Evolutionary conservation across 1,140 invertebrate genomes (phyloP).

Genomic region (Tribolium madens): DNA sequence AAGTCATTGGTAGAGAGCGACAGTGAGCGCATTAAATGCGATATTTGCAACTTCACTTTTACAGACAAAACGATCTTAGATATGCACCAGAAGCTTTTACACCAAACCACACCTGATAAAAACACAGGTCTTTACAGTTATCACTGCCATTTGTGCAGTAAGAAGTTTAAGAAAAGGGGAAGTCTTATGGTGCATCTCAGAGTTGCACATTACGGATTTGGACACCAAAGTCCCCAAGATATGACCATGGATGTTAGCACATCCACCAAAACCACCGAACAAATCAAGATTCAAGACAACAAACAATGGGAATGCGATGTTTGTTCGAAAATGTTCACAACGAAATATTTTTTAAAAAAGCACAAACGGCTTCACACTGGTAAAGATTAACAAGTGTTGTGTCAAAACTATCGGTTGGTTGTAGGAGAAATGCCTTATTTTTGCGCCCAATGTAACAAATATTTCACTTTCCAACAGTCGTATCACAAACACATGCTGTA

Average conservation of each 20-base stretch:
- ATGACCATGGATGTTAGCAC: background rate
- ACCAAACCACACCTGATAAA: conserved; percentile 73
- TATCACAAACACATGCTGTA: conserved; percentile 91
- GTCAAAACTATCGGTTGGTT: conserved; percentile 49
- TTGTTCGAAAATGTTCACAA: conserved; percentile 87
- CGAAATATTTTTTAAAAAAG: conserved; percentile 91
- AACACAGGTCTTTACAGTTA: conserved; percentile 70
- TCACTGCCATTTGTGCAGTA: conserved; percentile 82
- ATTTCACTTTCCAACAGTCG: conserved; percentile 92
- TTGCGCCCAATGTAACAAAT: conserved; percentile 87
- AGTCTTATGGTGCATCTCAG: conserved; percentile 85
- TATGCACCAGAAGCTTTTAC: conserved; percentile 81
- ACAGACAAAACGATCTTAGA: conserved; percentile 76
- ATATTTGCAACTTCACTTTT: conserved; percentile 80
- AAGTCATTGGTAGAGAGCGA: conserved; percentile 48
- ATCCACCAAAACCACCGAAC: background rate
- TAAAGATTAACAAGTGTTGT: conserved; percentile 52
- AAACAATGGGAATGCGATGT: conserved; percentile 84
- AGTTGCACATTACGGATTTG: conserved; percentile 77
- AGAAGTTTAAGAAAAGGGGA: conserved; percentile 84
- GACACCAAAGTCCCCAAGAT: conserved; percentile 31
- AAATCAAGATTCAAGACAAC: conserved; percentile 52
- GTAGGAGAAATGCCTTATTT: conserved; percentile 88
- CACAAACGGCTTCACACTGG: conserved; percentile 86
- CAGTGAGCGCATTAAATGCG: conserved; percentile 69